phyloP scores from a whole-genome alignment of 2,113 vertebrate genomes.

The Forbesichthys papilliferus region DNA sequence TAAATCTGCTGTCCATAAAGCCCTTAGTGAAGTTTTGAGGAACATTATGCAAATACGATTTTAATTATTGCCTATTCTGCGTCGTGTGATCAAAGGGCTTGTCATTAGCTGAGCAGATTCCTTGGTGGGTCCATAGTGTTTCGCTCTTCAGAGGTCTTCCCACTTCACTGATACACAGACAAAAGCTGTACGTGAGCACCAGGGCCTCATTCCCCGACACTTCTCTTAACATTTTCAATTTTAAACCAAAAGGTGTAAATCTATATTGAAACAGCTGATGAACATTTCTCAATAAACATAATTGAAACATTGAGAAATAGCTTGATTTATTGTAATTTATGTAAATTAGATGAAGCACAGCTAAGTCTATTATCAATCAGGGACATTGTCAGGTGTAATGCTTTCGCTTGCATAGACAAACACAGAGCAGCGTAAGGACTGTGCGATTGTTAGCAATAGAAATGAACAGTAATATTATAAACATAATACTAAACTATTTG shows the following conservation, averaged over 20 bases:
- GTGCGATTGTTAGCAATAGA: too few species aligned
- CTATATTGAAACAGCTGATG: too few species aligned
- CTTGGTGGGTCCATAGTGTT: conserved; percentile 32
- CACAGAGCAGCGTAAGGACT: too few species aligned
- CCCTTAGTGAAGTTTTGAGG: conserved; percentile 56
- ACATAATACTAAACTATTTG: too few species aligned
- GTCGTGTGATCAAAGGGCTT: conserved; percentile 62
- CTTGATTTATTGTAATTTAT: neutral
- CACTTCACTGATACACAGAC: conserved; percentile 22
- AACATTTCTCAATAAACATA: too few species aligned
- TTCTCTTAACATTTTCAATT: neutral
- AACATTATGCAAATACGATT: conserved; percentile 73
- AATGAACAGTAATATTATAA: too few species aligned
- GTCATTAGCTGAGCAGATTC: conserved; percentile 45
- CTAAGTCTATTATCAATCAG: too few species aligned
- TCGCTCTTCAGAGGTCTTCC: conserved; percentile 21
- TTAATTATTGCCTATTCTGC: conserved; percentile 69
- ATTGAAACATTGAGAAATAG: conserved; percentile 10
- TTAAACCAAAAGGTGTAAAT: too few species aligned
- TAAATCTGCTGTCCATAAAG: conserved; percentile 73
- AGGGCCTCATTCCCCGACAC: conserved; percentile 16
- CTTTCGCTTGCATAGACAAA: too few species aligned
- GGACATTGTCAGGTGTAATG: too few species aligned
- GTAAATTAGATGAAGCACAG: too few species aligned
- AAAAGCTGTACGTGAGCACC: conserved; percentile 34